Percentiles rank a stretch among this genome's conserved stretches.
Conservation (phyloP, 2,113 vertebrate species). For the Patagioenas fasciata region DNA sequence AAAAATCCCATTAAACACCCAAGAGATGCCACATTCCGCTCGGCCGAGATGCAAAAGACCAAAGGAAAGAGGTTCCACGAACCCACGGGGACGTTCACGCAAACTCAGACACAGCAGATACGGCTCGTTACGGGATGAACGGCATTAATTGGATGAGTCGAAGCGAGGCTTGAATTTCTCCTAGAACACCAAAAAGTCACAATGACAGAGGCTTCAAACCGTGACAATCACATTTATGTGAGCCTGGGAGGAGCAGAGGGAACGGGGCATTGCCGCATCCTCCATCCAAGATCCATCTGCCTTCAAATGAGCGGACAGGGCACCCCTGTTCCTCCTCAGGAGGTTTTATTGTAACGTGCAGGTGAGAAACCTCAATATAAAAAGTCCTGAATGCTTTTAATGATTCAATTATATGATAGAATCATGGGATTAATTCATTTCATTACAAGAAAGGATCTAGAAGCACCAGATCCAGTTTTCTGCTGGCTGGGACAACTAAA, state of each 20-base stretch:
- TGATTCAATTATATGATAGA: neutral
- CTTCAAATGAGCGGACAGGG: neutral
- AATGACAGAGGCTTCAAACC: neutral
- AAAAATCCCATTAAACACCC: neutral
- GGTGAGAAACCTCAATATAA: rapidly evolving
- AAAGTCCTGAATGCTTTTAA: neutral
- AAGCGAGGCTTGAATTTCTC: neutral
- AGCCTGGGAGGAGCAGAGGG: neutral
- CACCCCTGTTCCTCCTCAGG: neutral
- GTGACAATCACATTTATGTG: neutral
- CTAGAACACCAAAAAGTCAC: neutral
- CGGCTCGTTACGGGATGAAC: neutral
- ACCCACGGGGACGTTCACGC: neutral
- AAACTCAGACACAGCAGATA: neutral
- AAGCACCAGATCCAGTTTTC: rapidly evolving
- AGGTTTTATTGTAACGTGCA: neutral
- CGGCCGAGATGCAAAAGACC: neutral
- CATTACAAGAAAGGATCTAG: neutral
- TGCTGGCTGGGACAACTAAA: neutral
- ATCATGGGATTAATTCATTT: neutral
- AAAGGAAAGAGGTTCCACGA: rapidly evolving
- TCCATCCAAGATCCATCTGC: neutral
- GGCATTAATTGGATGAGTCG: neutral
- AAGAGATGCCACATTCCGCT: neutral
- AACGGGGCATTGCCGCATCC: neutral